phyloP scores from a whole-genome alignment of 2,888 invertebrate species.

The Temnothorax rugatulus region DNA sequence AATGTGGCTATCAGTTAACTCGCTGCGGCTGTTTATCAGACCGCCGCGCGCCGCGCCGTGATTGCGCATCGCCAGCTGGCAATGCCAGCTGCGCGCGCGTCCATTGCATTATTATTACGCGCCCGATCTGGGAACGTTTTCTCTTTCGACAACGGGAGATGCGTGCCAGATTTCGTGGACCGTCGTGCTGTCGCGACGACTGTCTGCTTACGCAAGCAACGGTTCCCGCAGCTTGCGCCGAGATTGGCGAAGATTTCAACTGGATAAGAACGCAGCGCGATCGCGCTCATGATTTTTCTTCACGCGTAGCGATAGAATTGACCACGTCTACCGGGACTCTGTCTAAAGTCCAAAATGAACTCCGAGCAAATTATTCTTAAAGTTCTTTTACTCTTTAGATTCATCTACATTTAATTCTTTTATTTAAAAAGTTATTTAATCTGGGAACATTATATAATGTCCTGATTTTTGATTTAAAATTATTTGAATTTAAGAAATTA shows the following conservation, averaged over 20 bases:
- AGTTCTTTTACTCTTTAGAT: background rate
- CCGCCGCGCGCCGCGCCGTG: background rate
- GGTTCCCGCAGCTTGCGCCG: constrained; percentile 13
- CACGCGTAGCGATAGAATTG: background rate
- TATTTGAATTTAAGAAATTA: too few relatives aligned
- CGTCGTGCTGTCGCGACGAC: constrained; percentile 43
- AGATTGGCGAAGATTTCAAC: constrained; percentile 20
- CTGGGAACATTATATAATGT: background rate
- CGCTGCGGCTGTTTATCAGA: constrained; percentile 9
- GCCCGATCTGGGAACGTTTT: constrained; percentile 68
- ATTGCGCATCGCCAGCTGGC: constrained; percentile 70
- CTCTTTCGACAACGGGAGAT: constrained; percentile 75
- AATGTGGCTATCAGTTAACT: constrained; percentile 78
- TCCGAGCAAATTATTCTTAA: background rate
- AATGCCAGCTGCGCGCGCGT: constrained; percentile 67
- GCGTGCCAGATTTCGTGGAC: constrained; percentile 72
- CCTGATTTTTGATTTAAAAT: too few relatives aligned
- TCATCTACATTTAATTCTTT: background rate
- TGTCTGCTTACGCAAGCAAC: constrained; percentile 61
- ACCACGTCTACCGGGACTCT: background rate
- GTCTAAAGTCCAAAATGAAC: background rate
- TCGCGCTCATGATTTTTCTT: background rate
- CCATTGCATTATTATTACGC: constrained; percentile 56
- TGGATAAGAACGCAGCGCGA: constrained; percentile 10
- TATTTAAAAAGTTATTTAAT: background rate